Base-by-base conservation (phyloP, 2,797 vertebrate genomes). In the Premnoplex brunnescens region DNA sequence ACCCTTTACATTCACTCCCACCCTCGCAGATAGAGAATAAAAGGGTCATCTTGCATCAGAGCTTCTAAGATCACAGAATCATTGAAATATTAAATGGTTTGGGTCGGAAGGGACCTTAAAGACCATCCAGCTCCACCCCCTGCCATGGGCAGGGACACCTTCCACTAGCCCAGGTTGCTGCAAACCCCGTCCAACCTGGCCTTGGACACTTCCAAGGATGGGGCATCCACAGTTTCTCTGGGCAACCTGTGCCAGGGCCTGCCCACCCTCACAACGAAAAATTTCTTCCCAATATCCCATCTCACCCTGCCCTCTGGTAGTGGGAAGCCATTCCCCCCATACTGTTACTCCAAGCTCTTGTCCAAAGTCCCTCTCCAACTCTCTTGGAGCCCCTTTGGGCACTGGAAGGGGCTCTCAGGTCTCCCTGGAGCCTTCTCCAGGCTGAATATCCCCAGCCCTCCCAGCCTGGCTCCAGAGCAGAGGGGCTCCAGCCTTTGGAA, bases 211-310 rank as follows among this genome's bases (percentile, higher is more conserved):
- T 0, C 51, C 67, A 87, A 23, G 15, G 32, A 58, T 28, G 22
- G 32, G 22, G 15, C 27, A 56, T 51, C 58, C 58, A 5, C 43
- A 56, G 43, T 27, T 87, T 0, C 67, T 58, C 67, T 79, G 67
- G 16, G 27, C 67, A 58, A 5, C 36, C 27, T 73, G 13, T n/a
- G n/a, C 75, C 37, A 67, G 34, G 17, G 26, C 17, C 24, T 60
- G 0, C 0, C 2, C 34, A 30, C 17, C 14, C 21, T 48, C 12
- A 0, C 8, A 39, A 7, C 5, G 21, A 39, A 19, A 0, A 34
- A 48, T 54, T 59, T 14, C 23, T 0, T 5, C 46, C 28, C 52
- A 67, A 1, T 46, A 5, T 41, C 39, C 54, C 69, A 48, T 6
- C 30, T 0, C 24, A 0, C 7, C 23, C 20, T 39, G 23, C 3